Evolutionary conservation across 2,888 invertebrate species (phyloP), one percentile per base, ranked within the genome.

Genomic region (Sminthurides aquaticus): DNA sequence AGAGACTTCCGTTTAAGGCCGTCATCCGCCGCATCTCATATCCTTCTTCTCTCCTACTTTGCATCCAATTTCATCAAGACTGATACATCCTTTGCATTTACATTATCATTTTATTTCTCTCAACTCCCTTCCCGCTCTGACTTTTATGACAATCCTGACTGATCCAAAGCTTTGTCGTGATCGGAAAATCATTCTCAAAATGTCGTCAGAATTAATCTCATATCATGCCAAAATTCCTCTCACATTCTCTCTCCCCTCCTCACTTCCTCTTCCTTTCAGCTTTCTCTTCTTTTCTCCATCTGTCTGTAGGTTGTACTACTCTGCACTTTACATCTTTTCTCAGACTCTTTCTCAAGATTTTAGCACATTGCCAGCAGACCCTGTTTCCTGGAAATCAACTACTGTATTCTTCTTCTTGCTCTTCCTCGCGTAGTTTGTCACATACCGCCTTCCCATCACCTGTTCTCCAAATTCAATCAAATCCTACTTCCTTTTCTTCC

Each of bases 101-200:
- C n/a, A 34, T 62, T 57, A 57, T 34, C 29, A 34, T 58, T 58
- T 58, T 34, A 58, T 58, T 34, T 34, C 43, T 58, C 57, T 58
- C 34, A 28, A 27, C 29, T 58, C 57, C 3, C 28, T 58, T 22
- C 57, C n/a, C 27, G 43, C 5, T 15, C 15, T 34, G 43, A 34
- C 43, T 34, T 34, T 34, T 34, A 34, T 34, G 43, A 34, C 43
- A 34, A 34, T 34, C 43, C 43, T 34, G 43, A 34, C 43, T 34
- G 20, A 24, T 56, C 26, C 56, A 56, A 18, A 52, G 54, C 54
- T 24, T 20, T n/a, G 54, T 24, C 54, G 54, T 52, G 24, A 52
- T n/a, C 24, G 25, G 56, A 56, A 56, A 56, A 25, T 18, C 25
- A 24, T 18, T 24, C 22, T 22, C 24, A 56, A 56, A 56, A 34